phyloP scores from a whole-genome alignment of 2,888 invertebrate genomes.

The Hesperia comma region DNA sequence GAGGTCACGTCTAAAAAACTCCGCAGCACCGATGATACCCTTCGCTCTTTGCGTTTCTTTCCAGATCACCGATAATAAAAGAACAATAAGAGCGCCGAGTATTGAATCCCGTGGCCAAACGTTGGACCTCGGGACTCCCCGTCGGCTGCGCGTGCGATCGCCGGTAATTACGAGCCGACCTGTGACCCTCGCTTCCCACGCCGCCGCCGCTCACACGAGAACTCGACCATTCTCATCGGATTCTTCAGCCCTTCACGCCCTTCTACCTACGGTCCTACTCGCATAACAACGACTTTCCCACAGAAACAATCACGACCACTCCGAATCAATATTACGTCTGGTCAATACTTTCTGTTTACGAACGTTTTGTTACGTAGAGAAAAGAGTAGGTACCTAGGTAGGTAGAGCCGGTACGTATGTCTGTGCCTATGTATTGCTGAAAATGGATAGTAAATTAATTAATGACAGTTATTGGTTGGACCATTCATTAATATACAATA shows the following conservation, averaged over 20 bases:
- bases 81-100: not conserved
- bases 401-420: too few relatives aligned
- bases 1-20: too few relatives aligned
- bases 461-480: too few relatives aligned
- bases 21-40: too few relatives aligned
- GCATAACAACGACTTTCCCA: conserved; percentile 29
- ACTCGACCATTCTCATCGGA: conserved; percentile 74
- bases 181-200: conserved; percentile 67
- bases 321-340: conserved; percentile 32
- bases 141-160: conserved; percentile 54
- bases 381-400: too few relatives aligned
- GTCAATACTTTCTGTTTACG: conserved; percentile 18
- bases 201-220: conserved; percentile 75
- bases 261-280: conserved; percentile 1
- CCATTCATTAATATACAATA: too few relatives aligned
- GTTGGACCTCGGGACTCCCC: conserved; percentile 42
- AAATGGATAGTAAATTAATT: too few relatives aligned
- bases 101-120: conserved; percentile 10
- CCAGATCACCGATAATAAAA: not conserved
- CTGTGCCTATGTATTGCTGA: too few relatives aligned
- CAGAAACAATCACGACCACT: conserved; percentile 21
- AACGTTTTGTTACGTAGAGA: too few relatives aligned
- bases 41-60: too few relatives aligned
- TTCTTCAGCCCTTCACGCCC: conserved; percentile 28
- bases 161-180: conserved; percentile 77